Percentiles rank a stretch among this genome's conserved stretches.
These are phyloP conservation scores for Pogonognathellus flavescens DNA, from an alignment of 1,140 invertebrate genomes.

Conservation along the genomic window DNA sequence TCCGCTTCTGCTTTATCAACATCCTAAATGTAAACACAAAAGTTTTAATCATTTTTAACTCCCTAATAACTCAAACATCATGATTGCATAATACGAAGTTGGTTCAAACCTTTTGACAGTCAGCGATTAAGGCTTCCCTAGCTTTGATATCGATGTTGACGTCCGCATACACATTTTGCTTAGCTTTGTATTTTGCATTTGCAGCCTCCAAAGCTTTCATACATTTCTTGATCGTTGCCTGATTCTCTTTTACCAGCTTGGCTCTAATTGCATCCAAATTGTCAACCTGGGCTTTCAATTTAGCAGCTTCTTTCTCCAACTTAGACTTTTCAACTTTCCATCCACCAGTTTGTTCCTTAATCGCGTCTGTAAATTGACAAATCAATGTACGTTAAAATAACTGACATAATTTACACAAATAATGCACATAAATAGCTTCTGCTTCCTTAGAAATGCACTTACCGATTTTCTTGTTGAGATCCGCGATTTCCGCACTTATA, in stretches of 20 bases:
- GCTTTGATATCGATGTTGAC: constrained; percentile 72
- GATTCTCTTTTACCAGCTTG: constrained; percentile 52
- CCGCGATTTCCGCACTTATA: too few species aligned
- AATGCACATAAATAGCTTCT: too few species aligned
- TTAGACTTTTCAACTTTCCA: constrained; percentile 23
- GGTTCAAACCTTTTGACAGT: constrained; percentile 66
- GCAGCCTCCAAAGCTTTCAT: constrained; percentile 63
- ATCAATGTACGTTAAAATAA: neutral
- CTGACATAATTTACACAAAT: too few species aligned
- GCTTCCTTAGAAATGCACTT: too few species aligned
- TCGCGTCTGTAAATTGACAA: constrained; percentile 12
- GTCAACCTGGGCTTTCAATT: constrained; percentile 35
- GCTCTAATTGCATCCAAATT: constrained; percentile 42
- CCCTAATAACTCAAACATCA: too few species aligned
- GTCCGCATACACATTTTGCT: constrained; percentile 72
- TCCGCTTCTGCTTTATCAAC: constrained; percentile 62
- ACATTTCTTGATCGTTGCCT: constrained; percentile 50
- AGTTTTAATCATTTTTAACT: constrained; percentile 23
- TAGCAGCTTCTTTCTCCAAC: constrained; percentile 36
- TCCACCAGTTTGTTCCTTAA: neutral
- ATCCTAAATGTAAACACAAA: constrained; percentile 52
- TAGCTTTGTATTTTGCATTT: constrained; percentile 73
- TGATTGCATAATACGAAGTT: too few species aligned
- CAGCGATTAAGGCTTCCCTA: constrained; percentile 56
- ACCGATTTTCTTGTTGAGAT: too few species aligned